Base-by-base conservation (phyloP, 1,140 invertebrate genomes). In the Coenobita brevimanus region DNA sequence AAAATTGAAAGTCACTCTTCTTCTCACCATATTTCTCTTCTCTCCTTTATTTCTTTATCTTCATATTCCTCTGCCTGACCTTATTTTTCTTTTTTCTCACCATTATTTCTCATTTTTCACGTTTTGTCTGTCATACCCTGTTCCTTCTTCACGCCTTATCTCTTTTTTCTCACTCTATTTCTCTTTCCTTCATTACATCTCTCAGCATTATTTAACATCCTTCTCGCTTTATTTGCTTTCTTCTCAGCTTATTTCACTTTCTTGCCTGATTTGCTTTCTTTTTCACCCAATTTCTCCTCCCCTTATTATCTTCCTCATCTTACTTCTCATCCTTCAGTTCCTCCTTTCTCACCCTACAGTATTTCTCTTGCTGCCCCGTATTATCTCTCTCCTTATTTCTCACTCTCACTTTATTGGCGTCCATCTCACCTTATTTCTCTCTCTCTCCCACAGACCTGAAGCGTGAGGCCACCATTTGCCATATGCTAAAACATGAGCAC, bases 401-500 rank as follows among this genome's bases (percentile, higher is more conserved):
- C 71, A 15, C 71, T 75, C 71, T 41, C 71, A 15, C 38, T 33
- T 33, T 67, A 67, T 67, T 6, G 6, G 8, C 33, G 6, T 36
- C 38, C 33, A 17, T 75, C 38, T 33, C 33, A 15, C 33, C 10
- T 13, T n/a, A 4, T 21, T 38, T 21, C 38, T 41, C 33, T 33
- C 38, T 33, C 38, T 30, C 41, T 57, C 8, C 94, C 97, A n/a
- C n/a, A n/a, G 98, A 99, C 95, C 94, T 99, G 92, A 99, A 99
- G 94, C 94, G 98, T 75, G 98, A 99, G 93, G 98, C 98, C 38
- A 99, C 97, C 93, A 99, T 99, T 94, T 99, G 98, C 93, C 98
- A 99, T 93, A 98, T 99, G 96, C 93, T 99, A 89, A 99, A 99
- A 93, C 98, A 99, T 94, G 97, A 97, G 3, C 98, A 99, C 93